Base-by-base conservation (phyloP, 2,888 invertebrate species). In the Artemia sinica region DNA sequence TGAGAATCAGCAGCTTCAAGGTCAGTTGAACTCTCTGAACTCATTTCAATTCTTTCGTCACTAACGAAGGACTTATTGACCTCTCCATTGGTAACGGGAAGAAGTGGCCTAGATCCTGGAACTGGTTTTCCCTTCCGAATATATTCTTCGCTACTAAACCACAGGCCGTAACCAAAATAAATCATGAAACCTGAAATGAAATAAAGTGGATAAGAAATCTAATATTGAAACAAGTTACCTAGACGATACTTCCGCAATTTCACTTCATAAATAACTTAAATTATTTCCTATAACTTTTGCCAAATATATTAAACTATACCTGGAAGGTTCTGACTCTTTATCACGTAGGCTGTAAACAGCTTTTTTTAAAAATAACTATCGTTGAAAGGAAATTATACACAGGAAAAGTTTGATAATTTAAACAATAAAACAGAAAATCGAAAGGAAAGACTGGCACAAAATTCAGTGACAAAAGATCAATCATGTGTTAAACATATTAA, bases 151-250 rank as follows among this genome's bases (percentile, higher is more conserved):
- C 72, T 71, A 72, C 78, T 78, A 73, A 77, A 72, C 73, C 75
- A 73, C 48, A 77, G 73, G 49, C 78, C 78, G 74, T 78, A 78
- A 49, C 75, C 73, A 73, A 78, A 77, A 72, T 78, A 78, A n/a
- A 77, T 74, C n/a, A 75, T 50, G 68, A 78, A 76, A 13, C 78
- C 77, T 77, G 63, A 68, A 58, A 58, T 8, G 63, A 18, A 58
- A 10, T 18, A 41, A 41, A 41, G 3, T 41, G 41, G 41, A 41
- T 41, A 41, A 41, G 41, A 41, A 5, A 41, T n/a, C 3, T 58
- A 58, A 14, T 52, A 52, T 28, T 28, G 28, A 28, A 28, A 28
- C 1, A 28, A 28, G 28, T 28, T 28, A 28, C 28, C 28, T 28
- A 28, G 28, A 28, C 18, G 2, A 66, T 8, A 49, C 18, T 66